Conservation (phyloP, 2,888 invertebrate species). For the Mythimna lalbum region DNA sequence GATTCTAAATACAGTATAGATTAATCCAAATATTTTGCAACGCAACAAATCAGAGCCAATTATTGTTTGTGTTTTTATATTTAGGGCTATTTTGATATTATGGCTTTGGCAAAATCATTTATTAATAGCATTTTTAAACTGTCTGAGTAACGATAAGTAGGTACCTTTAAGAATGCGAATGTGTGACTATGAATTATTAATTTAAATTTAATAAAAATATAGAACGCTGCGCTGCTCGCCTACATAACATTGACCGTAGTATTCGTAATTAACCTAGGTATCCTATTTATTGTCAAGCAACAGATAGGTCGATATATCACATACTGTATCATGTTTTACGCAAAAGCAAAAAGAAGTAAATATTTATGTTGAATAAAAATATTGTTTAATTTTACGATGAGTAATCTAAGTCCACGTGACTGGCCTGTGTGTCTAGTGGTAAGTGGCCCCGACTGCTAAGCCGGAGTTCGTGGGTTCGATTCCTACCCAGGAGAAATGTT, state of each 20-base stretch:
- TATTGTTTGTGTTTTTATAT: not conserved
- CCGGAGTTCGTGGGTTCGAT: too few relatives aligned
- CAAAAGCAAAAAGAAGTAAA: conserved; percentile 2
- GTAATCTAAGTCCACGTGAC: not conserved
- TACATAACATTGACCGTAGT: not conserved
- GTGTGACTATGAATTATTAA: not conserved
- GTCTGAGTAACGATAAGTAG: not conserved
- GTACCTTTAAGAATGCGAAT: not conserved
- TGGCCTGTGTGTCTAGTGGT: too few relatives aligned
- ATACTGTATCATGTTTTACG: not conserved
- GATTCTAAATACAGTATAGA: too few relatives aligned
- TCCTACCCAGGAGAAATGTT: too few relatives aligned
- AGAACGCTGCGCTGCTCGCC: not conserved
- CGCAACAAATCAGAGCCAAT: too few relatives aligned
- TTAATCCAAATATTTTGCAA: not conserved
- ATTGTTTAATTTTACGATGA: not conserved
- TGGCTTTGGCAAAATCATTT: not conserved
- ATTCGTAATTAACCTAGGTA: not conserved
- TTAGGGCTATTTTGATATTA: not conserved
- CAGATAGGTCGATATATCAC: not conserved
- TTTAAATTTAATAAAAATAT: not conserved
- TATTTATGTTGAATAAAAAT: not conserved
- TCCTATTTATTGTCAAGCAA: not conserved
- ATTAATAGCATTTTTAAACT: not conserved
- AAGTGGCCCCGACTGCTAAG: too few relatives aligned